These are phyloP conservation scores for Agrochola macilenta DNA, from an alignment of 2,888 invertebrate species.

Conservation along the genomic window DNA sequence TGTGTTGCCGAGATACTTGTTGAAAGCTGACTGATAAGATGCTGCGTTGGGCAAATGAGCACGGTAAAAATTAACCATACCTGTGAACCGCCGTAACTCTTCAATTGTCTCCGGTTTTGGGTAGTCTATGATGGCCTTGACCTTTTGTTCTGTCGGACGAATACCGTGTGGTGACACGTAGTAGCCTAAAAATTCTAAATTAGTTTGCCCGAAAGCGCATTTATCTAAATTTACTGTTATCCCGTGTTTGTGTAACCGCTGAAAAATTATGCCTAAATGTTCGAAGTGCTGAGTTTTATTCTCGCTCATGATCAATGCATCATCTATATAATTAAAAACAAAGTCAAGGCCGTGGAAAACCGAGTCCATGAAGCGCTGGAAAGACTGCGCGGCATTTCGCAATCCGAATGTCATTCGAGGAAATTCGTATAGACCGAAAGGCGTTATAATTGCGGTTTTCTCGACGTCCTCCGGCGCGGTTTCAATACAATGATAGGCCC, in stretches of 20 bases:
- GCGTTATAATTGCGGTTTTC: no score
- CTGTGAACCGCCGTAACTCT: neutral
- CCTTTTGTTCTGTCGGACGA: neutral
- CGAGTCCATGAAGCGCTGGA: no score
- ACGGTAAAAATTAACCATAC: constrained; percentile 9
- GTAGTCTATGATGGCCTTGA: constrained; percentile 1
- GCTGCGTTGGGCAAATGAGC: constrained; percentile 14
- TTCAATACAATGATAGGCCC: no score
- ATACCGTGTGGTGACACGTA: neutral
- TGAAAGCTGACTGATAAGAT: neutral
- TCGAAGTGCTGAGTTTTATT: neutral
- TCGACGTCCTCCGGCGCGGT: no score
- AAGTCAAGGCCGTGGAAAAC: no score
- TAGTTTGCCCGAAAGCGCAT: neutral
- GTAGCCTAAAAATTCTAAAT: constrained; percentile 5
- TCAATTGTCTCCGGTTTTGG: constrained; percentile 2
- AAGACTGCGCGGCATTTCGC: no score
- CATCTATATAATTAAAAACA: no score
- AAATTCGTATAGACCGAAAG: no score
- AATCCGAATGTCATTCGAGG: no score
- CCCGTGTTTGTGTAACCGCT: neutral
- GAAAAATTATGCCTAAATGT: neutral
- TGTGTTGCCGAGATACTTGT: no score
- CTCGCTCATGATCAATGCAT: no score
- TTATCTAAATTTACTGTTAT: constrained; percentile 2